Evolutionary conservation across 1,140 invertebrate species (phyloP).

Genomic region (Procambarus virginalis): DNA sequence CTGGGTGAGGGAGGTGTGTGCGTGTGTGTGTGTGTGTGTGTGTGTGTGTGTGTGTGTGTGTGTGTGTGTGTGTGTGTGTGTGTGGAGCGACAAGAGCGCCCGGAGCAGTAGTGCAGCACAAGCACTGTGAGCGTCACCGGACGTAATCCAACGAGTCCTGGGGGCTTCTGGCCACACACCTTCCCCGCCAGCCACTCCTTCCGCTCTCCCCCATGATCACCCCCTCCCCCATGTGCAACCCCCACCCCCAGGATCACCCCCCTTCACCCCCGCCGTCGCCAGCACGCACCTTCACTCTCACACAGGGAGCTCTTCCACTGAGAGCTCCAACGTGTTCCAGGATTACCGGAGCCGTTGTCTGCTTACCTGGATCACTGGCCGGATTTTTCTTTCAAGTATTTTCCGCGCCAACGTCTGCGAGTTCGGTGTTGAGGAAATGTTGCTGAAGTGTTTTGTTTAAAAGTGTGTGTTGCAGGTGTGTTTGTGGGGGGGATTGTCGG

Average conservation of each 20-base stretch:
- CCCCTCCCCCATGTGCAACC: neutral
- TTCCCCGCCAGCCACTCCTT: neutral
- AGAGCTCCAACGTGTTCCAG: neutral
- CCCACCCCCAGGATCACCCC: neutral
- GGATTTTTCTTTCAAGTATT: neutral
- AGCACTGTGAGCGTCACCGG: slow-evolving; percentile 19
- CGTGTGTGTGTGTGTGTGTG: neutral
- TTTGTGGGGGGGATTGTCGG: too few relatives aligned
- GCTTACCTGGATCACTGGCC: neutral
- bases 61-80: neutral
- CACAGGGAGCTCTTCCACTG: neutral
- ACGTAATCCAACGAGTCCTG: slow-evolving; percentile 43
- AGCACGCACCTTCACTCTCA: slow-evolving; percentile 20
- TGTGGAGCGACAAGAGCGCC: neutral
- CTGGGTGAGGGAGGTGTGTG: neutral
- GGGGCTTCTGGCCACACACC: slow-evolving; percentile 23
- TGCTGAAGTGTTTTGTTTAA: neutral
- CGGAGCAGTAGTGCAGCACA: neutral
- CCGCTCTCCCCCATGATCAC: too few relatives aligned
- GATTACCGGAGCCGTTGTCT: neutral
- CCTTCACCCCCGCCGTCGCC: slow-evolving; percentile 12
- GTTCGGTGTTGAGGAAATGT: neutral
- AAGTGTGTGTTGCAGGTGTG: neutral
- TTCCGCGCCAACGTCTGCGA: neutral
- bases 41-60: neutral